These are phyloP conservation scores for Callipepla squamata DNA, from an alignment of 2,113 vertebrate genomes.

Conservation along the genomic window DNA sequence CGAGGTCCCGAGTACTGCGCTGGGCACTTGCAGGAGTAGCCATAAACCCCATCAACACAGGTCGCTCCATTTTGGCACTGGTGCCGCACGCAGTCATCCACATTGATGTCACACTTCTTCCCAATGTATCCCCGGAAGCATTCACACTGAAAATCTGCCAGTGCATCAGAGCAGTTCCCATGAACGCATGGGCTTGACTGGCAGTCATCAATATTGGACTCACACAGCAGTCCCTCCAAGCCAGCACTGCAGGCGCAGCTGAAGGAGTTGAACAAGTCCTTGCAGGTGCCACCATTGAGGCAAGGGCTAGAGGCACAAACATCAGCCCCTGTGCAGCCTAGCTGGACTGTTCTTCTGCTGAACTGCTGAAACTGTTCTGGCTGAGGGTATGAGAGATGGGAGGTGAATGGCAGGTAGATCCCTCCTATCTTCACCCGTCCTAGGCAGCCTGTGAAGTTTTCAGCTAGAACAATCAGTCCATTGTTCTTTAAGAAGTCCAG, in stretches of 20 bases:
- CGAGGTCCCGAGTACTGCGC: slow-evolving; percentile 76
- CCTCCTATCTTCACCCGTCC: slow-evolving; percentile 86
- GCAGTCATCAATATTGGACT: slow-evolving; percentile 84
- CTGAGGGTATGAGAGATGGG: slow-evolving; percentile 63
- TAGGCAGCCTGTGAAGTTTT: slow-evolving; percentile 92
- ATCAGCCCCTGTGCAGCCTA: slow-evolving; percentile 82
- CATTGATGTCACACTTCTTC: slow-evolving; percentile 82
- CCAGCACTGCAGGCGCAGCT: slow-evolving; percentile 83
- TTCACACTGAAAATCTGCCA: slow-evolving; percentile 84
- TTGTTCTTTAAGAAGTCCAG: slow-evolving; percentile 85
- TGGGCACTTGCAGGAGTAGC: slow-evolving; percentile 83
- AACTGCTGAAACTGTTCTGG: slow-evolving; percentile 75
- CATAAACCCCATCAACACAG: slow-evolving; percentile 73
- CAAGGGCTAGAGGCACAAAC: slow-evolving; percentile 87
- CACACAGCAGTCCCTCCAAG: slow-evolving; percentile 86
- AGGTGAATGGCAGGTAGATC: slow-evolving; percentile 83
- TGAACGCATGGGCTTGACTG: slow-evolving; percentile 81
- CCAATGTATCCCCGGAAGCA: slow-evolving; percentile 87
- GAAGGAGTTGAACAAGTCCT: slow-evolving; percentile 88
- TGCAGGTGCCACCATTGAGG: slow-evolving; percentile 82
- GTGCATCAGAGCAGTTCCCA: slow-evolving; percentile 81
- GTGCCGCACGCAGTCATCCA: slow-evolving; percentile 86
- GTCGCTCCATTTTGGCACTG: slow-evolving; percentile 82
- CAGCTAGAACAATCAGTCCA: slow-evolving; percentile 74
- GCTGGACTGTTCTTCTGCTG: background rate